Evolutionary conservation across 2,888 invertebrate genomes (phyloP).

Genomic region (Boloria euphrosyne): DNA sequence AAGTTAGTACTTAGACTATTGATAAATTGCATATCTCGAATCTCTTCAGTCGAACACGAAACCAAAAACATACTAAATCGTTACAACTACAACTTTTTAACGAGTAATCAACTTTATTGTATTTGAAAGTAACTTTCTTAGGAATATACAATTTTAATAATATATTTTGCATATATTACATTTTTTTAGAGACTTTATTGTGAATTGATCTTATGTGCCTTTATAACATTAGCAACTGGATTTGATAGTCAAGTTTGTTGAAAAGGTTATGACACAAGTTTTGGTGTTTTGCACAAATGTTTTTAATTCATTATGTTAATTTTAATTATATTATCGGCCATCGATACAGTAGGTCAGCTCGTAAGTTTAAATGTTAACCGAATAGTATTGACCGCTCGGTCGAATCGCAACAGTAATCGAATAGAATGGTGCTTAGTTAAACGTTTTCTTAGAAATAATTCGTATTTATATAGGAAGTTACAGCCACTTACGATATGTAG

Average conservation of each 20-base stretch:
- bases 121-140: slow-evolving; percentile 19
- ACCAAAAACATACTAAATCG: slow-evolving; percentile 8
- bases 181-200: slow-evolving; percentile 57
- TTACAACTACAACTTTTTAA: slow-evolving; percentile 22
- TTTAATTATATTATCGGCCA: slow-evolving; percentile 48
- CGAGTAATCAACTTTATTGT: slow-evolving; percentile 18
- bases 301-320: slow-evolving; percentile 65
- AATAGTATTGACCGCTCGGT: slow-evolving; percentile 77
- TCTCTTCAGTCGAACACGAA: slow-evolving; percentile 11
- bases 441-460: slow-evolving; percentile 68
- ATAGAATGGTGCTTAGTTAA: slow-evolving; percentile 82
- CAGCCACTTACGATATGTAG: slow-evolving; percentile 56
- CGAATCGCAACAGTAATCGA: slow-evolving; percentile 76
- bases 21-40: slow-evolving; percentile 18
- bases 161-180: slow-evolving; percentile 35
- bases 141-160: slow-evolving; percentile 30
- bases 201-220: slow-evolving; percentile 80
- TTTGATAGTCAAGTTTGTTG: slow-evolving; percentile 57
- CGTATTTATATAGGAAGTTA: slow-evolving; percentile 67
- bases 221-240: slow-evolving; percentile 73
- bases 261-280: slow-evolving; percentile 33
- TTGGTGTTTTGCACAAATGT: slow-evolving; percentile 74
- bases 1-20: slow-evolving; percentile 34
- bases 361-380: slow-evolving; percentile 70
- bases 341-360: slow-evolving; percentile 66